These are phyloP conservation scores for Osedax fenrisi DNA, from an alignment of 2,888 invertebrate species.

Conservation along the genomic window DNA sequence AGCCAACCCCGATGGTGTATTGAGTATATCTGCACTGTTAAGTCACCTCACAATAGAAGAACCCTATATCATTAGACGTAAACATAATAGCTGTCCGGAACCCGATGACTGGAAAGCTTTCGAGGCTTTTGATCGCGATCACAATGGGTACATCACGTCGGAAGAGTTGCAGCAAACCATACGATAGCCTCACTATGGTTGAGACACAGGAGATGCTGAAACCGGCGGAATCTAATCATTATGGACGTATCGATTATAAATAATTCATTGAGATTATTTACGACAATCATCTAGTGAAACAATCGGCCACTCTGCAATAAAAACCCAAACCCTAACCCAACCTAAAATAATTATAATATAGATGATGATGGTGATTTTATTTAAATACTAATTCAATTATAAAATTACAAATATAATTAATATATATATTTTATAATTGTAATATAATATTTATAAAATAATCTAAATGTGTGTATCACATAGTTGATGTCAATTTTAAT, in stretches of 20 bases:
- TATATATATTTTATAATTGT: too few species aligned
- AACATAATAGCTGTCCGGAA: conserved; percentile 9
- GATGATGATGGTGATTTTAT: too few species aligned
- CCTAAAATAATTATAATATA: too few species aligned
- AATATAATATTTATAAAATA: too few species aligned
- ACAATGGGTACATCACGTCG: conserved; percentile 35
- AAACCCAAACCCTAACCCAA: too few species aligned
- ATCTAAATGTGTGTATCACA: too few species aligned
- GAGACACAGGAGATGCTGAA: conserved; percentile 3
- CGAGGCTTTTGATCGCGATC: conserved; percentile 36
- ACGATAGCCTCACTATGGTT: conserved; percentile 4
- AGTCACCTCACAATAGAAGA: not conserved
- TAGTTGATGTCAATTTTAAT: too few species aligned
- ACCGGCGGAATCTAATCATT: not conserved
- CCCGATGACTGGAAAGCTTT: conserved; percentile 37
- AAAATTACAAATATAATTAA: too few species aligned
- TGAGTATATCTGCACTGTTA: not conserved
- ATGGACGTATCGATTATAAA: conserved; percentile 16
- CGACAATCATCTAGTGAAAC: conserved; percentile 12
- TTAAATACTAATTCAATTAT: too few species aligned
- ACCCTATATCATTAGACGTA: not conserved
- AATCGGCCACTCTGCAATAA: not conserved
- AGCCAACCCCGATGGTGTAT: not conserved
- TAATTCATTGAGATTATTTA: conserved; percentile 6
- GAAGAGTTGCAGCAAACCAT: conserved; percentile 33